Percentiles rank a stretch among this genome's conserved stretches.
Conservation (phyloP, 30 jellyfish, hydroid and myxozoan genomes). For the Catostylus mosaicus region DNA sequence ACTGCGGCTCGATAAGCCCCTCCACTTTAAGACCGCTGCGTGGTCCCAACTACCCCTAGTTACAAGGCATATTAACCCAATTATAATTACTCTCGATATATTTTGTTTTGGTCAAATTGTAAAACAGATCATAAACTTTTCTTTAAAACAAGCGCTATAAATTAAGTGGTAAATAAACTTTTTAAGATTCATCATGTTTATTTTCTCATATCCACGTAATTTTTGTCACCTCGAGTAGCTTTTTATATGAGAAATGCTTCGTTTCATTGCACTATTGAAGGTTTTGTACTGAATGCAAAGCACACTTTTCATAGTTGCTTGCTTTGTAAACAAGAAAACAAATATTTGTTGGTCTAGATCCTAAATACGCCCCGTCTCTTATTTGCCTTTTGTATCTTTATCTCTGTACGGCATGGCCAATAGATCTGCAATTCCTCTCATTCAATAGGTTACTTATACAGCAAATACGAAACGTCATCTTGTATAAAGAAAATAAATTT, state of each 20-base stretch:
- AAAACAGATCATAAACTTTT: too few relatives aligned
- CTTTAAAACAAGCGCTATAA: too few relatives aligned
- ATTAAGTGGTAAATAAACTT: too few relatives aligned
- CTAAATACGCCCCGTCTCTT: conserved; percentile 13
- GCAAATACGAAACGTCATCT: too few relatives aligned
- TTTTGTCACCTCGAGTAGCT: not conserved
- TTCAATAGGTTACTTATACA: not conserved
- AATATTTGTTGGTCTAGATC: conserved; percentile 5
- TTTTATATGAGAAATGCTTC: not conserved
- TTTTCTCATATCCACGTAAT: not conserved
- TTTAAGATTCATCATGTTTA: not conserved
- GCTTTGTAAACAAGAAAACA: not conserved
- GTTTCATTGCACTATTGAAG: not conserved
- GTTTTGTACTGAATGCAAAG: not conserved
- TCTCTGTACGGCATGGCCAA: not conserved
- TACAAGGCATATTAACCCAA: too few relatives aligned
- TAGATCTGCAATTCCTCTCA: not conserved
- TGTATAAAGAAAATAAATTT: too few relatives aligned
- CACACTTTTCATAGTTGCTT: not conserved
- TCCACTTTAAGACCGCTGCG: too few relatives aligned
- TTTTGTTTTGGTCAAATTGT: too few relatives aligned
- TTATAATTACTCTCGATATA: too few relatives aligned
- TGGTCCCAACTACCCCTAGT: too few relatives aligned
- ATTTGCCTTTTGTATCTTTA: not conserved
- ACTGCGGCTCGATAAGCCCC: too few relatives aligned